Percentiles rank a stretch among this genome's conserved stretches.
These are phyloP conservation scores for Drosophila ezoana DNA, from an alignment of 2,888 invertebrate genomes.

Conservation along the genomic window DNA sequence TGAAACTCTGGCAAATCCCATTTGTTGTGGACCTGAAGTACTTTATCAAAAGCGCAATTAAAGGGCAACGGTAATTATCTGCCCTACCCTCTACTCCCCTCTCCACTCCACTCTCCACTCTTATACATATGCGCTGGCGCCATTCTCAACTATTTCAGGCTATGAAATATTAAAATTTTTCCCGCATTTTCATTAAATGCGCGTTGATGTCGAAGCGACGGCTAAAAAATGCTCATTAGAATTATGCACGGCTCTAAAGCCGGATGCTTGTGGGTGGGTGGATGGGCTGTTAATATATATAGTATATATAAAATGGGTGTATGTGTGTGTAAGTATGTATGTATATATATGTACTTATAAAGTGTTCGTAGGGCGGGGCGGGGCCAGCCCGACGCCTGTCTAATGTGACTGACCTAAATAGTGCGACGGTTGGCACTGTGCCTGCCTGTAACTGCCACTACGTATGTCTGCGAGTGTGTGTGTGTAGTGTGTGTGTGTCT, in stretches of 20 bases:
- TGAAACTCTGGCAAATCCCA: conserved; percentile 42
- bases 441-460: conserved; percentile 23
- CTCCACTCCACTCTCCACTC: not conserved
- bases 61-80: conserved; percentile 50
- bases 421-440: conserved; percentile 62
- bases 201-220: conserved; percentile 26
- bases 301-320: not conserved
- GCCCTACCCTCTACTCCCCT: conserved; percentile 13
- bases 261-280: conserved; percentile 31
- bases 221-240: conserved; percentile 75
- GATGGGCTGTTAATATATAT: not conserved
- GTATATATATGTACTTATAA: not conserved
- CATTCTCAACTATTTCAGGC: conserved; percentile 50
- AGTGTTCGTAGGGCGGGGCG: conserved; percentile 13
- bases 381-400: conserved; percentile 61
- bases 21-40: conserved; percentile 40
- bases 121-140: conserved; percentile 35
- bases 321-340: not conserved
- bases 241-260: conserved; percentile 41
- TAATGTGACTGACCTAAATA: conserved; percentile 83
- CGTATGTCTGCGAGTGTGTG: conserved; percentile 1
- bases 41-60: conserved; percentile 53
- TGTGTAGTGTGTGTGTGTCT: conserved; percentile 11
- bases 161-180: conserved; percentile 53
- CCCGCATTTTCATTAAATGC: conserved; percentile 33